Evolutionary conservation across 2,113 vertebrate genomes (phyloP).

Genomic region (Perca schrenkii): DNA sequence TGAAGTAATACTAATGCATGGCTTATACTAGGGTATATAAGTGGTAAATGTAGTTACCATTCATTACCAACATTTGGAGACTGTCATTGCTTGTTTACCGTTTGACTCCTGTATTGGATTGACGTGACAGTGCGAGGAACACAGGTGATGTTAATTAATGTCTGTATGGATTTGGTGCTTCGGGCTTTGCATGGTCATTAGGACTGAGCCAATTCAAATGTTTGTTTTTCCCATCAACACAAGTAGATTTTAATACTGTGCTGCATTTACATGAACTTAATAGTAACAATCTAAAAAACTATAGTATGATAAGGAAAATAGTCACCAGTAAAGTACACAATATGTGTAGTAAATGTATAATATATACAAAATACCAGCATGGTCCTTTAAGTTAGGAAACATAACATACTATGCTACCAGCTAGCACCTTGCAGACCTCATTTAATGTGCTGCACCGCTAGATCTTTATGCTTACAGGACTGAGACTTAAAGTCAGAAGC

Average conservation of each 20-base stretch:
- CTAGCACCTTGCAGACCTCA: neutral
- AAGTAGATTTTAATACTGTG: neutral
- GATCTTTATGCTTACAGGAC: slow-evolving; percentile 20
- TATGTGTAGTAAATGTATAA: neutral
- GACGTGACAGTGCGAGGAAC: neutral
- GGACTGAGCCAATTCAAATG: slow-evolving; percentile 7
- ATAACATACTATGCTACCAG: slow-evolving; percentile 3
- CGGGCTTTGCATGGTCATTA: slow-evolving; percentile 5
- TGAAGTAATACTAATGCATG: neutral
- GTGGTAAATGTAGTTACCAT: neutral
- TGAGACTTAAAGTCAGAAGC: neutral
- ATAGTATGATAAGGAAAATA: neutral
- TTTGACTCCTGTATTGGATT: neutral
- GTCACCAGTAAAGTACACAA: neutral
- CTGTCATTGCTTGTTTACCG: neutral
- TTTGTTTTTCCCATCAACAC: slow-evolving; percentile 3
- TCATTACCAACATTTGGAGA: neutral
- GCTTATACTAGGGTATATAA: neutral
- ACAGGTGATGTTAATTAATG: slow-evolving; percentile 33
- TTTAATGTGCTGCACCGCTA: slow-evolving; percentile 13
- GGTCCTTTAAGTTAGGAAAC: neutral
- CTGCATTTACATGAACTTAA: neutral
- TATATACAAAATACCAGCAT: neutral
- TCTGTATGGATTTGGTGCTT: slow-evolving; percentile 29
- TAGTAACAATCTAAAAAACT: neutral